phyloP scores from a whole-genome alignment of 2,113 vertebrate species.

The Periophthalmus modestus region DNA sequence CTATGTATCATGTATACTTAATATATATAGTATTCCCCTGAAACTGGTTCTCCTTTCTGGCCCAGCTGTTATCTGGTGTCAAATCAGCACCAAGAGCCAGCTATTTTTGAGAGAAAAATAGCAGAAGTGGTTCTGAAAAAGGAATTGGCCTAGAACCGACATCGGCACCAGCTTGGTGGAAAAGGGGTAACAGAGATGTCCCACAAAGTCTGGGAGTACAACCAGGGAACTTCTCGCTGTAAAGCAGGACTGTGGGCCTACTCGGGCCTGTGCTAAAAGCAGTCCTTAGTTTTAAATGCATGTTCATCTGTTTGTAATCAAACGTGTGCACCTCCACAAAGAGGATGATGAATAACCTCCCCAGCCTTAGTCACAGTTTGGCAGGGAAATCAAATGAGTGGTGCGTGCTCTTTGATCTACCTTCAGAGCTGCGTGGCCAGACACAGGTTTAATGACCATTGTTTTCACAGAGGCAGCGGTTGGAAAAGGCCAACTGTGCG shows the following conservation, averaged over 20 bases:
- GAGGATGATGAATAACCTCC: background rate
- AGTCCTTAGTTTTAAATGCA: conserved; percentile 12
- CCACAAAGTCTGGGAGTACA: background rate
- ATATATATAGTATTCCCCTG: too few relatives aligned
- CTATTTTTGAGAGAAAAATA: too few relatives aligned
- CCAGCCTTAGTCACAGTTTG: conserved; percentile 12
- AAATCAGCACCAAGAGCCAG: too few relatives aligned
- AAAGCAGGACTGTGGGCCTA: too few relatives aligned
- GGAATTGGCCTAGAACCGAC: too few relatives aligned
- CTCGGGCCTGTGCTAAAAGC: background rate
- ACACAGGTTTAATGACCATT: conserved; percentile 59
- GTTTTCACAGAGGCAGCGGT: conserved; percentile 64
- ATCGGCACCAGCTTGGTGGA: too few relatives aligned
- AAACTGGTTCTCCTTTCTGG: too few relatives aligned
- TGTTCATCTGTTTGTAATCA: background rate
- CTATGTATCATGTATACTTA: too few relatives aligned
- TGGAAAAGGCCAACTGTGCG: conserved; percentile 72
- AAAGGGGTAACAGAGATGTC: background rate
- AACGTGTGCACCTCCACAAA: conserved; percentile 1
- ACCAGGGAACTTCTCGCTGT: too few relatives aligned
- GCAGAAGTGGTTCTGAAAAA: too few relatives aligned
- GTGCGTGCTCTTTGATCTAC: conserved; percentile 11
- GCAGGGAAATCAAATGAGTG: conserved; percentile 13
- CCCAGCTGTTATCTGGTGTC: too few relatives aligned
- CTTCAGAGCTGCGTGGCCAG: conserved; percentile 33